Evolutionary conservation across 2,888 invertebrate genomes (phyloP), one percentile per base, ranked within the genome.

Genomic region (Drosophila fulvimacula): DNA sequence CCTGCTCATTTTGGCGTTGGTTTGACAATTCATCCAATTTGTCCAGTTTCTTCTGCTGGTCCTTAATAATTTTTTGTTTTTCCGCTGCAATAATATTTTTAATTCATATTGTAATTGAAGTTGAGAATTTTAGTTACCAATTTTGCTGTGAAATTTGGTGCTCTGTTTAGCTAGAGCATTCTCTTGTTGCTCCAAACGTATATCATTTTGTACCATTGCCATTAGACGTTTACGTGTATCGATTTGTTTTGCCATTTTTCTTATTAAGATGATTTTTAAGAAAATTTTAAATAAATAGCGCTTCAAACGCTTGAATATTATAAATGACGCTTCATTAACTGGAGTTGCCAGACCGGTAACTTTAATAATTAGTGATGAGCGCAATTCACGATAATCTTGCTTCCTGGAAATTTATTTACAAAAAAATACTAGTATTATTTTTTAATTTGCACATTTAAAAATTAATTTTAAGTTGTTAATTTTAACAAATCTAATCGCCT

Each of bases 281-380:
- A 52, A n/a, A 3, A 10, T 27, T 42, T 44, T 55, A 74, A 51
- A 53, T 39, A 21, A n/a, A 49, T 66, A 66, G 52, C 56, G 60
- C 34, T n/a, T 15, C 36, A 38, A 27, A 5, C 9, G 3, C 5
- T 0, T 6, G 3, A n/a, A 30, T 6, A 17, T 17, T 2, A 34
- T 9, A 9, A 42, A 0, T 10, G 67, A 73, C 61, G 77, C 55
- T 19, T 56, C 3, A 2, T 15, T 2, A 15, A n/a, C 0, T 0
- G 39, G 42, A 7, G 78, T 17, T 75, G 78, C 78, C 78, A 73
- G 55, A 71, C n/a, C 13, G 24, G 1, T n/a, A 51, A 1, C 5
- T 15, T 52, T 9, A 3, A 9, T 9, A 3, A 10, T 32, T 52
- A 34, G 56, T 21, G 69, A 69, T 69, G 69, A n/a, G 41, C 30